Base-by-base conservation (phyloP, 2,888 invertebrate genomes). In the Sinhomidia bicolor region DNA sequence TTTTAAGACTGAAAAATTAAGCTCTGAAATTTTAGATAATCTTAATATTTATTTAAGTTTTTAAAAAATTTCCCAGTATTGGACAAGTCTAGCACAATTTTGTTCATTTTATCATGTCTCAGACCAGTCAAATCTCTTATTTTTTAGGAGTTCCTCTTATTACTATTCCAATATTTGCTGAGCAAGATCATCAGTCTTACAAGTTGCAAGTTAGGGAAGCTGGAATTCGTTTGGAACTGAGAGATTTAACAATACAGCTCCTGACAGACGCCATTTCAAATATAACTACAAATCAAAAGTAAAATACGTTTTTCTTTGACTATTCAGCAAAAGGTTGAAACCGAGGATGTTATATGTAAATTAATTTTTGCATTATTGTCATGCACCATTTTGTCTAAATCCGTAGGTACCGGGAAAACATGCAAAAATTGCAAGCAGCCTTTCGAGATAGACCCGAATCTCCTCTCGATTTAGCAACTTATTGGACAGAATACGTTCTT, bases 401-500 rank as follows among this genome's bases (percentile, higher is more conserved):
- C n/a, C n/a, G 9, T 44, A 91, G 91, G 9, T 89, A 90, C 54
- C 36, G 57, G 29, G 44, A 87, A 7, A 82, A 81, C 14, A 80
- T 85, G 51, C 17, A 20, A 10, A 41, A 78, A 20, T 36, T 83
- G 51, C 82, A 87, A 20, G 51, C 44, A 0, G 79, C 90, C 51
- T 88, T 91, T 80, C 62, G 68, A 51, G 91, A 92, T 26, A 91
- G 93, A 71, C 91, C 92, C 4, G 82, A 91, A n/a, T 81, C 91
- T 0, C 93, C 93, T 0, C 92, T 93, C n/a, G 93, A 93, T 7
- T 82, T 92, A 17, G 93, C 92, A 7, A 90, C 93, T 9, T 93
- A 93, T 85, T 92, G 92, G 91, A 92, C 93, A n/a, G 93, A 93
- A 86, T 93, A 93, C 88, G 92, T 93, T 51, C 93, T 93, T 36